Evolutionary conservation across 2,888 invertebrate genomes (phyloP).

Genomic region (Nephrotoma appendiculata): DNA sequence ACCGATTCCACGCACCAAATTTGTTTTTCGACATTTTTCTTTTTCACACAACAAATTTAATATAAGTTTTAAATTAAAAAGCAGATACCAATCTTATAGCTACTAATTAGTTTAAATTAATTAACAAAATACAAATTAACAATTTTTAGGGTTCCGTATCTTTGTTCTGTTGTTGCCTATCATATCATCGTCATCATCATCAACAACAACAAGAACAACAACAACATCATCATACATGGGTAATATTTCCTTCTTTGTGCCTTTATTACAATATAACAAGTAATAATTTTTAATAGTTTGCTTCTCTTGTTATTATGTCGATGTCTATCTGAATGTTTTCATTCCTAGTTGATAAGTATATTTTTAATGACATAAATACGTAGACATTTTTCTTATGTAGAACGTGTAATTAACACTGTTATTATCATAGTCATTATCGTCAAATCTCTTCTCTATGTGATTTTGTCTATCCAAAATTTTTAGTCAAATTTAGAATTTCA

Average conservation of each 20-base stretch:
- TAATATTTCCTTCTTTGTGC: not conserved
- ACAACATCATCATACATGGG: no score
- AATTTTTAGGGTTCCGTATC: not conserved
- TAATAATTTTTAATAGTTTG: not conserved
- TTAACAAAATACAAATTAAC: not conserved
- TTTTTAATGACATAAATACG: no score
- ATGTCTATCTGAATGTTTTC: not conserved
- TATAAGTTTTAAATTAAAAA: not conserved
- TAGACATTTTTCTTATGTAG: not conserved
- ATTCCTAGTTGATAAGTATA: no score
- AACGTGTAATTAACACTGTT: not conserved
- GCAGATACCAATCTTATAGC: not conserved
- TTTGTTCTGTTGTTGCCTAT: not conserved
- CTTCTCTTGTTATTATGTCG: no score
- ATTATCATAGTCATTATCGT: not conserved
- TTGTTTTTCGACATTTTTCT: not conserved
- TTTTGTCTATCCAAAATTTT: no score
- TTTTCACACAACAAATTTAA: not conserved
- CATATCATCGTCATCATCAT: not conserved
- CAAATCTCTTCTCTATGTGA: not conserved
- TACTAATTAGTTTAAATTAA: not conserved
- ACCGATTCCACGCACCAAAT: not conserved
- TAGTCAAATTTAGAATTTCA: no score
- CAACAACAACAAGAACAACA: no score
- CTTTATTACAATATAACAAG: not conserved